Base-by-base conservation (phyloP, 2,113 vertebrate genomes). In the Aegotheles bennettii region DNA sequence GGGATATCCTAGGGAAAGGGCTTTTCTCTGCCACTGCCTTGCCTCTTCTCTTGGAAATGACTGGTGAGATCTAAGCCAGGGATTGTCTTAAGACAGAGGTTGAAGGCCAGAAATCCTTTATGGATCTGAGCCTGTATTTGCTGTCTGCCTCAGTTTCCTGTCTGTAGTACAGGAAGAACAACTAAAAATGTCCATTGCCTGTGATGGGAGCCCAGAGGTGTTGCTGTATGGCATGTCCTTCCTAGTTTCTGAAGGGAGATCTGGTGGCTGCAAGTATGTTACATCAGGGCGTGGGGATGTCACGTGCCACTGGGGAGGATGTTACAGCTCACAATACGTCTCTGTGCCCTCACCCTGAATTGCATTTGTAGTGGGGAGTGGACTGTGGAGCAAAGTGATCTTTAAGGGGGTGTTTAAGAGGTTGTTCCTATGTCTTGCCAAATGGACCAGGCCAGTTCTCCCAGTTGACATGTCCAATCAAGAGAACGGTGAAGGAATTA, bases 111-210 rank as follows among this genome's bases (percentile, higher is more conserved):
- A 68, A 80, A 59, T 16, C 59, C 42, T 84, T 83, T 86, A 24
- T 75, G 93, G 76, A 89, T 47, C 56, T 48, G 64, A 74, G 93
- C 51, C 60, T 81, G 51, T 50, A 8, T 73, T 70, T 93, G 82
- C 45, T 77, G 79, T 78, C 92, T 97, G 83, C 89, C 86, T 96
- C 86, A 89, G 91, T 89, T 90, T 93, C 76, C 80, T 87, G 86
- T 86, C 88, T 93, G 82, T 33, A 54, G 68, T 9, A 26, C 28
- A 63, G 33, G 29, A 73, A 85, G 33, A 83, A 10, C 43, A 69
- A 29, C 59, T 84, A 65, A 77, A 88, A 93, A 67, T 59, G 85
- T 4, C 16, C 54, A 65, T 42, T 87, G 83, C 64, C 73, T 24
- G 40, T 15, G 63, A 21, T 45, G 63, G 78, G 42, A 87, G 42